Base-by-base conservation (phyloP, 2,888 invertebrate species). In the Drosophila anomalipes region DNA sequence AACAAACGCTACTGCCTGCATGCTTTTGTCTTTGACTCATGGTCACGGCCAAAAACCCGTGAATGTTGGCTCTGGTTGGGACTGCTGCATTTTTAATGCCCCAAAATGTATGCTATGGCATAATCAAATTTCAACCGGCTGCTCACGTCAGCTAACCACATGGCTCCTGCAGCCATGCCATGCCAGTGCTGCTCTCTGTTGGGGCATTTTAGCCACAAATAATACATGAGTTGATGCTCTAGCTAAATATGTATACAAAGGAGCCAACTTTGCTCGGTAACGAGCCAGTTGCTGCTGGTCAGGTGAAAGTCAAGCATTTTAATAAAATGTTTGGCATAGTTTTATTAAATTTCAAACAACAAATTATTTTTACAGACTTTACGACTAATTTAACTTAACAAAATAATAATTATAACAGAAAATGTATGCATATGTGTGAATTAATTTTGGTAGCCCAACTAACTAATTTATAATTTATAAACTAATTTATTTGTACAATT, bases 21-120 rank as follows among this genome's bases (percentile, higher is more conserved):
- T 72, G 61, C 41, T 28, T 39, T 52, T 22, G 39, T 35, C 74
- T 64, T 65, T 33, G 69, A 79, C 30, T 68, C 53, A 32, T 33
- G 59, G 7, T 32, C 49, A 56, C 19, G 30, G 32, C 22, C 39
- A 58, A 41, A 30, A 57, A 9, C 2, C 16, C 16, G 22, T 9
- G 14, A 35, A 28, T 58, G 4, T 47, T 44, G 51, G 51, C 56
- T 37, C 22, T 26, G 37, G 28, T 19, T 32, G 64, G 10, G 59
- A 28, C 32, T 57, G 74, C 16, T 81, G 82, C 82, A 79, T 78
- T 70, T 70, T 78, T 78, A 79, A 79, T 81, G 71, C 65, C 77
- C 66, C 59, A 47, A 73, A 81, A 79, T 57, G 79, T 81, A 77
- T 77, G 81, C 79, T 79, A 74, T 53, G 37, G 47, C 49, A 77